Evolutionary conservation across 2,888 invertebrate species (phyloP), one percentile per base, ranked within the genome.

Genomic region (Cephus spinipes): DNA sequence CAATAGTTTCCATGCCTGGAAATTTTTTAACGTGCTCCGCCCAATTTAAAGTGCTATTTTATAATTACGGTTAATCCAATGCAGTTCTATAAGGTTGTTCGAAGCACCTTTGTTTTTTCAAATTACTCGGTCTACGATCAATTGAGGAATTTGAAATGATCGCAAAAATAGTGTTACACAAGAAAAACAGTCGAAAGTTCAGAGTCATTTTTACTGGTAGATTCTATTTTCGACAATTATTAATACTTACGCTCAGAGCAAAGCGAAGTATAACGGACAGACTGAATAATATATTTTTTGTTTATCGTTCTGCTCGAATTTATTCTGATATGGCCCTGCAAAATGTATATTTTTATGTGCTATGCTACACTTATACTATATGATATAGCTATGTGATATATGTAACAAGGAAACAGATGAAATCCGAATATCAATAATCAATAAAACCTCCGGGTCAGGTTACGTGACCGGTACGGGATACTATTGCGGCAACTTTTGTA

Each of bases 1-100:
- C 76, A 76, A 79, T 81, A 80, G 79, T 79, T 81, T 77, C 77
- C 12, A 68, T n/a, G 77, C 75, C 75, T 80, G n/a, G 69, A 69
- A 40, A 12, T 23, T 71, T 71, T 71, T 30, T 32, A 9, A 31
- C 32, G 31, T 33, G 32, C 55, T 23, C 15, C 71, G 12, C 31
- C 31, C 4, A 71, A 32, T 71, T 31, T 11, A 9, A 71, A 30
- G 9, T 55, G 23, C 2, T 6, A 9, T 55, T 23, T 15, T 15
- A 23, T 55, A 23, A 23, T 55, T 55, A 55, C 1, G 23, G 23
- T 9, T 55, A 55, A 55, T 55, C 23, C 9, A 55, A 23, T 23
- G 55, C 15, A 9, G 23, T 9, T 23, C 23, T 23, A 23, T 23
- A 55, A 23, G 55, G 23, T 23, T 9, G 0, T 9, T 9, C 6